Evolutionary conservation across 1,140 invertebrate genomes (phyloP).

Genomic region (Drosophila ohnishii): DNA sequence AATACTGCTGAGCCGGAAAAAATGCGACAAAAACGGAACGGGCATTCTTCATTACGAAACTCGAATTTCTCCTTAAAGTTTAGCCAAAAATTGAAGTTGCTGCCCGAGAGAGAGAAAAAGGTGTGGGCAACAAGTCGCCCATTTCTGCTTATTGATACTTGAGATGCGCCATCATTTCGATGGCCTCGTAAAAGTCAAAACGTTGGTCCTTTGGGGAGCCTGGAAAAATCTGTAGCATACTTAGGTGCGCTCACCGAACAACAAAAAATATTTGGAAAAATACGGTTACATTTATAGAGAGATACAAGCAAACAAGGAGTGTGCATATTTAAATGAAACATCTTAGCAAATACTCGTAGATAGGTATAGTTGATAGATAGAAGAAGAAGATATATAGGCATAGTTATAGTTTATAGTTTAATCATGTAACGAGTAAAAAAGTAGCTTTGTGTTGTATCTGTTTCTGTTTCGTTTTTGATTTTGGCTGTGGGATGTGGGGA

Average conservation of each 20-base stretch:
- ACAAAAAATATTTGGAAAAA: conserved; percentile 27
- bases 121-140: conserved; percentile 67
- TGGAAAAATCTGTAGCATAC: conserved; percentile 68
- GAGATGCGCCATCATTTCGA: conserved; percentile 45
- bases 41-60: conserved; percentile 35
- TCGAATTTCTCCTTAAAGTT: conserved; percentile 52
- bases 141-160: conserved; percentile 63
- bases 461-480: conserved; percentile 30
- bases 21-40: conserved; percentile 20
- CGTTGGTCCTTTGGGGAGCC: conserved; percentile 34
- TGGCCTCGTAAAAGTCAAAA: conserved; percentile 56
- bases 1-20: conserved; percentile 20
- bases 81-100: conserved; percentile 64
- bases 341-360: conserved; percentile 40
- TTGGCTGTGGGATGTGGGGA: conserved; percentile 40
- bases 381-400: conserved; percentile 28
- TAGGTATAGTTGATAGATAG: conserved; percentile 25
- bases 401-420: conserved; percentile 27
- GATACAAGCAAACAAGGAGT: conserved; percentile 42
- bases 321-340: conserved; percentile 37
- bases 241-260: conserved; percentile 55
- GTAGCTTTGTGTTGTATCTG: conserved; percentile 40
- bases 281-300: conserved; percentile 36
- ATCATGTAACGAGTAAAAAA: conserved; percentile 34
- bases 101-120: conserved; percentile 1